Base-by-base conservation (phyloP, 2,797 vertebrate species). In the Coregonus suidteri region DNA sequence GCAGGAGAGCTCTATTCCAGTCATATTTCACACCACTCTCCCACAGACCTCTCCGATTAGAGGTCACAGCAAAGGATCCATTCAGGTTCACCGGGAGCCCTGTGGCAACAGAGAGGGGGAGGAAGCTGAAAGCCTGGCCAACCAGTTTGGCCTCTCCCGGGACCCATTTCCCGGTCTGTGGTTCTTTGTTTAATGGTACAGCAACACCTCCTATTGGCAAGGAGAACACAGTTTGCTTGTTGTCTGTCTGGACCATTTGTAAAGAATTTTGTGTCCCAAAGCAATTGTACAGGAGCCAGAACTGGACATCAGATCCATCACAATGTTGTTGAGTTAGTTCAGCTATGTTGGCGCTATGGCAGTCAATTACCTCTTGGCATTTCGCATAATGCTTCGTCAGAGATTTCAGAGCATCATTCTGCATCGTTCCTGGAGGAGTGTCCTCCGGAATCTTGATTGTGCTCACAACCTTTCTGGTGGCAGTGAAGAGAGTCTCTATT, bases 1-100 rank as follows among this genome's bases (percentile, higher is more conserved):
- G 86, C 51, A 96, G 91, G 70, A 97, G 89, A 52, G 87, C 86
- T 70, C 71, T 88, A 89, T 97, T 97, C 96, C 96, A 97, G 3
- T 93, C 86, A 52, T 90, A 87, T 86, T 88, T 93, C 67, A 91
- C 75, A 0, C 92, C 94, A 3, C 79, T 92, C 80, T 91, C 85
- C 95, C 96, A 96, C 6, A 97, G 86, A 69, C 90, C 90, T 90
- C 96, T 97, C 13, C 95, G 89, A 87, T 96, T 97, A 75, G 95
- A 96, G 20, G 94, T 96, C 70, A 97, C 92, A 64, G 95, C 94
- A 91, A 97, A 97, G 41, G 93, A 86, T 47, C 94, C 96, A 72
- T 96, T 96, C 64, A 97, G 77, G 9, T 96, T 94, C 75, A 97
- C 79, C 59, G 95, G 95, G 68, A 97, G 93, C 68, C 96, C 96